phyloP scores from a whole-genome alignment of 2,113 vertebrate species.

The Petrocephalus microphthalmus region DNA sequence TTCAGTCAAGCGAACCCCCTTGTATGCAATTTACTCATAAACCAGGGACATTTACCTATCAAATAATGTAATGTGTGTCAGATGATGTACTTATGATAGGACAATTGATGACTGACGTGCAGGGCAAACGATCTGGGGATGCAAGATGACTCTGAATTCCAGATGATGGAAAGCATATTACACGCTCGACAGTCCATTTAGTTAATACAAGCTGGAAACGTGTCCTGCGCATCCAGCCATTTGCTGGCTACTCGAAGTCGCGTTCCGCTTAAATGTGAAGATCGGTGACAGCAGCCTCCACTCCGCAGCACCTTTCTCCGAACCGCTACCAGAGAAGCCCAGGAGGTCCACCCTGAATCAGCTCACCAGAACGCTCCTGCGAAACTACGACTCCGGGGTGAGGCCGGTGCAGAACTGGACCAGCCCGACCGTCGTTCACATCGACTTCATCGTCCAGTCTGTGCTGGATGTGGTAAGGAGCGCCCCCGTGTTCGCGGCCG shows the following conservation, averaged over 20 bases:
- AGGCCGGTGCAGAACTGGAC: slow-evolving; percentile 73
- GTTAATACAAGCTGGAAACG: not conserved
- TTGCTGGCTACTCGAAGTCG: not conserved
- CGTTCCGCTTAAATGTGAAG: not conserved
- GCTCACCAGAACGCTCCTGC: slow-evolving; percentile 65
- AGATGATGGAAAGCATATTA: not conserved
- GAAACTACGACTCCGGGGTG: slow-evolving; percentile 66
- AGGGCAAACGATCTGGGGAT: not conserved
- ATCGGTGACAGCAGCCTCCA: not conserved
- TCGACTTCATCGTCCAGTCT: slow-evolving; percentile 69
- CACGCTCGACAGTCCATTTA: not conserved
- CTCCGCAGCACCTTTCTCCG: slow-evolving; percentile 42
- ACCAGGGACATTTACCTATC: not conserved
- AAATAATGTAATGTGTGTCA: not conserved
- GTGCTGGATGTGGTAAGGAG: slow-evolving; percentile 72
- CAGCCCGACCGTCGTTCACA: slow-evolving; percentile 59
- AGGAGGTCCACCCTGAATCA: slow-evolving; percentile 63
- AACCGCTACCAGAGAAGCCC: slow-evolving; percentile 47
- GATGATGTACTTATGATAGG: not conserved
- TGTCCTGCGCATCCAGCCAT: not conserved
- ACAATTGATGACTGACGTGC: not conserved
- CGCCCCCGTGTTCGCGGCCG: not conserved
- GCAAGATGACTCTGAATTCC: not conserved
- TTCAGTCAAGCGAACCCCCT: not conserved
- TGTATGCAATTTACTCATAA: not conserved